These are phyloP conservation scores for Brachyopa scutellaris DNA, from an alignment of 2,888 invertebrate genomes.

Conservation along the genomic window DNA sequence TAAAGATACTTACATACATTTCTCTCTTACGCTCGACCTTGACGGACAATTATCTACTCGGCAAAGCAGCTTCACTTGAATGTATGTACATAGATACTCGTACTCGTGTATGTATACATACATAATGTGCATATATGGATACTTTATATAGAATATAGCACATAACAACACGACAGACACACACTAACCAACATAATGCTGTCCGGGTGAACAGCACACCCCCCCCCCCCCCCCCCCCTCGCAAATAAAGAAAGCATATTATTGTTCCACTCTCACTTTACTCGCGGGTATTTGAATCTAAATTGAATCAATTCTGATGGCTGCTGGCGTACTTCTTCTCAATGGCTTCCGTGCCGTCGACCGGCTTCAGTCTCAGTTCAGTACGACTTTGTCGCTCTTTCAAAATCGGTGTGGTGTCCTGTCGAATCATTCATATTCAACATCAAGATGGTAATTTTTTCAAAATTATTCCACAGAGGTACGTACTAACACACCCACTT, in stretches of 20 bases:
- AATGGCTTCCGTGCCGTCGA: constrained; percentile 34
- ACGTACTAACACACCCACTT: constrained; percentile 42
- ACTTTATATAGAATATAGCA: too few species aligned
- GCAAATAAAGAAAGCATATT: background rate
- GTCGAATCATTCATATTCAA: background rate
- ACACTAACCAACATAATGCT: background rate
- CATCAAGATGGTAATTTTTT: constrained; percentile 25
- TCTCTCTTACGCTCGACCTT: too few species aligned
- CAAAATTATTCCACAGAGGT: constrained; percentile 25
- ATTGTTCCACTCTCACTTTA: constrained; percentile 17
- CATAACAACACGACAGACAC: background rate
- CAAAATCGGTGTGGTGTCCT: constrained; percentile 16
- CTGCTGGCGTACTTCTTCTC: background rate
- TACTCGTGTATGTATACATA: background rate
- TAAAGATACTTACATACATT: background rate
- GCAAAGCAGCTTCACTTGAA: background rate
- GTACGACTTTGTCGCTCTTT: constrained; percentile 32
- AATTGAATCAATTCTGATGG: constrained; percentile 30
- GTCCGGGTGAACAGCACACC: background rate
- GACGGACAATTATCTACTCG: constrained; percentile 1
- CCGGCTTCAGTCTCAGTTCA: constrained; percentile 42
- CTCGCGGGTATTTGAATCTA: background rate
- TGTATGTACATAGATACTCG: background rate
- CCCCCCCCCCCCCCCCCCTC: too few species aligned
- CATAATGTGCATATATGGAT: too few species aligned